Evolutionary conservation across 2,113 vertebrate species (phyloP), one percentile per base, ranked within the genome.

Genomic region (Oryzias melastigma): DNA sequence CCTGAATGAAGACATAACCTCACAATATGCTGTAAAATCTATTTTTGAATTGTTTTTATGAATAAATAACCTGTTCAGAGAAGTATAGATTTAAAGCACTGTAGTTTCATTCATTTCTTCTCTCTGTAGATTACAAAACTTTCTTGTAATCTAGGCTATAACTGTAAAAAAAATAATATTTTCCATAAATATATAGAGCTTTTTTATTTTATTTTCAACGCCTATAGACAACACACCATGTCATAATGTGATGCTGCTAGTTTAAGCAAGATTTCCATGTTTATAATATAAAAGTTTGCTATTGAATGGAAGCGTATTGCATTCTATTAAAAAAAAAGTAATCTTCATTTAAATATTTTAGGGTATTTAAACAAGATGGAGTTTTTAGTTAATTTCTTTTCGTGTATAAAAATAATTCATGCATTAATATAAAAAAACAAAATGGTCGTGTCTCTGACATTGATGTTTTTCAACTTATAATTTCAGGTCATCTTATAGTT

Each of bases 81-180:
- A 60, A 43, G 29, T 56, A 5, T 5, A 27, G 35, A 62, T 56
- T 62, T n/a, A 49, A 44, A 45, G 3, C 53, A 49, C 58, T 77
- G 57, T 62, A 52, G 45, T 78, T 18, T 75, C 27, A 46, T 50
- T 73, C 24, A 73, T 19, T 18, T 43, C 35, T 74, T 59, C 13
- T 56, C 45, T 51, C 51, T 81, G 65, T 84, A 65, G 73, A 51
- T 54, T 62, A 68, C 64, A 73, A 58, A 68, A 75, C 65, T 66
- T 87, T 88, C 88, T 89, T 83, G 90, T 85, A 87, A 89, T 86
- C 85, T 85, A 85, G 89, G 89, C 86, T 82, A 93, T 92, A 93
- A 90, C 90, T 95, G 92, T 94, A 94, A 96, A 95, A 97, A 95
- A n/a, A n/a, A n/a, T n/a, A n/a, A 95, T 90, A 84, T 67, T 24